Percentiles rank a stretch among this genome's conserved stretches.
These are phyloP conservation scores for Meghimatium bilineatum DNA, from an alignment of 2,888 invertebrate species.

Conservation along the genomic window DNA sequence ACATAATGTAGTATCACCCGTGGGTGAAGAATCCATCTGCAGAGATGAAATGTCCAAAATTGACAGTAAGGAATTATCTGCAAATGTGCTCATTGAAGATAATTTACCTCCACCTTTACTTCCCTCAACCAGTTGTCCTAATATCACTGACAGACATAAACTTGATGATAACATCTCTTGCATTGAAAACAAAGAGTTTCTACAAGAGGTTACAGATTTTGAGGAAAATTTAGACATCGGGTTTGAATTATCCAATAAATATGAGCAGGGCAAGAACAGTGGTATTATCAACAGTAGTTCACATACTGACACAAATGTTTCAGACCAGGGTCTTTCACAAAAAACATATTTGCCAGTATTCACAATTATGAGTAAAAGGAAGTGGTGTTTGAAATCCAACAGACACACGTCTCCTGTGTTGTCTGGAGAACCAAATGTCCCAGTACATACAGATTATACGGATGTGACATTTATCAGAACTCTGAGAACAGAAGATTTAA, in stretches of 20 bases:
- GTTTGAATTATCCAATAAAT: background rate
- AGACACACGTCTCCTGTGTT: constrained; percentile 6
- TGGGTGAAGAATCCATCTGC: background rate
- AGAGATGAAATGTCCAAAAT: background rate
- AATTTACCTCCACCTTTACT: constrained; percentile 8
- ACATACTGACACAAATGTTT: background rate
- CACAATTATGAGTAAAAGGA: constrained; percentile 32
- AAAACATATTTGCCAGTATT: background rate
- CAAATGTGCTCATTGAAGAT: background rate
- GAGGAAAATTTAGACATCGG: background rate
- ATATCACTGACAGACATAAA: constrained; percentile 16
- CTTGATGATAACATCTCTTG: constrained; percentile 11
- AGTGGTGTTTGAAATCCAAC: constrained; percentile 47
- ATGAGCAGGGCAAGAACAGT: background rate
- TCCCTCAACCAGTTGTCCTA: constrained; percentile 14
- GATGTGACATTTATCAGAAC: background rate
- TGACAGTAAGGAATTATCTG: background rate
- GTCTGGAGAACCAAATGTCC: constrained; percentile 25
- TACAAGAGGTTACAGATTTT: background rate
- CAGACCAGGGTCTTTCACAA: background rate
- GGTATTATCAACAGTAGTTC: background rate
- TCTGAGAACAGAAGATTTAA: background rate
- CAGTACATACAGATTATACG: background rate
- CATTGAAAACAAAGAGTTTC: background rate
- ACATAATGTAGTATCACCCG: background rate